Base-by-base conservation (phyloP, 1,140 invertebrate species). In the Pseudomyrmex dendroicus region DNA sequence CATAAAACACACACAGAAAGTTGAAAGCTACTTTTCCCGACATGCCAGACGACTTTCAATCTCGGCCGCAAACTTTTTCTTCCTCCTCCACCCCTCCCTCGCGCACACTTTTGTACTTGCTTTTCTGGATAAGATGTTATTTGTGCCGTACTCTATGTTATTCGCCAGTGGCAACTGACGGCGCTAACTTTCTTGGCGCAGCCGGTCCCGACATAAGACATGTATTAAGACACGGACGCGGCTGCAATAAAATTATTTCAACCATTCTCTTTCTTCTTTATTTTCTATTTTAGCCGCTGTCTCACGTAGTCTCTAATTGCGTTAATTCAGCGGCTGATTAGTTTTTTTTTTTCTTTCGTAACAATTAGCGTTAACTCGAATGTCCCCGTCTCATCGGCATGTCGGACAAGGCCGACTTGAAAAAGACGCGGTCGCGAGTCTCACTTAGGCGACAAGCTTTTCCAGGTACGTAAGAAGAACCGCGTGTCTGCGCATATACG, bases 61-160 rank as follows among this genome's bases (percentile, higher is more conserved):
- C 76, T 72, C 66, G 44, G 8, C 35, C 63, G 35, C 66, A 80
- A 80, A 80, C 76, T 80, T 80, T 70, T 80, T 54, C 44, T 48
- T 17, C 44, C 20, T 20, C 20, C 20, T 20, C 20, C 20, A 0
- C 20, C 48, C 57, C 44, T 80, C 25, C 4, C 35, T 5, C 5
- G 5, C 35, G 0, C 5, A 35, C 5, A 35, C 5, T 35, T 35
- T 35, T 7, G 63, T 48, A 64, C 50, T 25, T 2, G 44, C 76
- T 80, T 80, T 80, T 80, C 76, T 59, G 67, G 66, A 80, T 72
- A 80, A 80, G 54, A 72, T 70, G 44, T 72, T 70, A 78, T 78
- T 80, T 80, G 76, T 72, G 15, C 54, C 20, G 76, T 78, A 78
- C 76, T 25, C 2, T 25, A 3, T 48, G 76, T 78, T 78, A 48